Conservation (phyloP, 2,113 vertebrate species). For the Tauraco erythrolophus region DNA sequence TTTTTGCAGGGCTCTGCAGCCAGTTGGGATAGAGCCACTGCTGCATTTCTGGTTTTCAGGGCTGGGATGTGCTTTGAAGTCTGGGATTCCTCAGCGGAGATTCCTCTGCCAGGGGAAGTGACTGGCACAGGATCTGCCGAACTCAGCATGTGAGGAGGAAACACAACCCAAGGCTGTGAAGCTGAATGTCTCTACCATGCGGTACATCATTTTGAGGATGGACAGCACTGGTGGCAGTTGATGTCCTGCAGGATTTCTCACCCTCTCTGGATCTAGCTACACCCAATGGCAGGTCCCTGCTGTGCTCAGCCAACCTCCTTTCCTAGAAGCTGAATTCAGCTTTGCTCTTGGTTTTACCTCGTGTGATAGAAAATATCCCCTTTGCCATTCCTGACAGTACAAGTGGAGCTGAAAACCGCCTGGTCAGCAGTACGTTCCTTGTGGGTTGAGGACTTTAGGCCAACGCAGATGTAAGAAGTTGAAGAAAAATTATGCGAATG, state of each 20-base stretch:
- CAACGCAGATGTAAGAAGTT: not conserved
- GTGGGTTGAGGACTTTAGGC: not conserved
- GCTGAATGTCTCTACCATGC: not conserved
- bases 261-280: not conserved
- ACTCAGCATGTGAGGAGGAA: not conserved
- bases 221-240: not conserved
- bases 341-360: not conserved
- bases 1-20: not conserved
- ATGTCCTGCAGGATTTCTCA: not conserved
- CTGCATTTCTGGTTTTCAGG: not conserved
- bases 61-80: slow-evolving; percentile 4
- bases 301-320: not conserved
- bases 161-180: not conserved
- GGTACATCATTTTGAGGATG: not conserved
- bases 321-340: not conserved
- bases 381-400: not conserved
- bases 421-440: not conserved
- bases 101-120: not conserved
- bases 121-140: not conserved
- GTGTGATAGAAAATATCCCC: not conserved
- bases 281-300: not conserved
- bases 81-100: not conserved
- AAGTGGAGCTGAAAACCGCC: not conserved
- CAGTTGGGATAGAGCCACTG: not conserved
- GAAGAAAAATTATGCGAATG: not conserved